These are phyloP conservation scores for Drosophila subpulchrella DNA, from an alignment of 1,140 invertebrate species.

Conservation along the genomic window DNA sequence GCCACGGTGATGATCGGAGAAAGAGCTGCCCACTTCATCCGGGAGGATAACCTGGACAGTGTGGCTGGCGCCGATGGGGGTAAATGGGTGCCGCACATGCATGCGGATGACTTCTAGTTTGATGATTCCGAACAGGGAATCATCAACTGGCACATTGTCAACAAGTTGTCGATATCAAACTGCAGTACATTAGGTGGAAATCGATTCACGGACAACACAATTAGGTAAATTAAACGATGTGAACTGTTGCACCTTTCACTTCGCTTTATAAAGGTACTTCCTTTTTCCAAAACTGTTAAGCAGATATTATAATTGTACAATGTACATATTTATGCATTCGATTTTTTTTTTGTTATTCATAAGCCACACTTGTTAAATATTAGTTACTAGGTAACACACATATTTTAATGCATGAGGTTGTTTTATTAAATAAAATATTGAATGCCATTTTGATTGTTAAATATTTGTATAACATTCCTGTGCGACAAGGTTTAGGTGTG, in stretches of 20 bases:
- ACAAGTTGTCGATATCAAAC: background rate
- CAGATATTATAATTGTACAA: too few relatives aligned
- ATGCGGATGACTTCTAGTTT: constrained; percentile 52
- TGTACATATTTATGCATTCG: background rate
- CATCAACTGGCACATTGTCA: constrained; percentile 2
- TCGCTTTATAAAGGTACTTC: background rate
- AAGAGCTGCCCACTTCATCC: constrained; percentile 93
- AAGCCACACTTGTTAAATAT: background rate
- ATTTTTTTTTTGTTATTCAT: background rate
- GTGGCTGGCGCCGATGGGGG: background rate
- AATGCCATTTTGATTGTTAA: background rate
- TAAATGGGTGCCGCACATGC: constrained; percentile 17
- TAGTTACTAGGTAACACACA: background rate
- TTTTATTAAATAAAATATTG: background rate
- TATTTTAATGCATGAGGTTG: background rate
- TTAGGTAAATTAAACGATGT: background rate
- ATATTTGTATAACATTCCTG: too few relatives aligned
- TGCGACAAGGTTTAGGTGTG: too few relatives aligned
- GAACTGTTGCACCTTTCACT: background rate
- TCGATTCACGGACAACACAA: background rate
- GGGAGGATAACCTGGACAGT: constrained; percentile 85
- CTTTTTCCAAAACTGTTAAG: background rate
- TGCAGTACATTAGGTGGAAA: background rate
- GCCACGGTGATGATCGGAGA: constrained; percentile 94
- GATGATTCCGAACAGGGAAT: background rate